phyloP scores from a whole-genome alignment of 2,888 invertebrate species.

The Melikaiella ostensackeni region DNA sequence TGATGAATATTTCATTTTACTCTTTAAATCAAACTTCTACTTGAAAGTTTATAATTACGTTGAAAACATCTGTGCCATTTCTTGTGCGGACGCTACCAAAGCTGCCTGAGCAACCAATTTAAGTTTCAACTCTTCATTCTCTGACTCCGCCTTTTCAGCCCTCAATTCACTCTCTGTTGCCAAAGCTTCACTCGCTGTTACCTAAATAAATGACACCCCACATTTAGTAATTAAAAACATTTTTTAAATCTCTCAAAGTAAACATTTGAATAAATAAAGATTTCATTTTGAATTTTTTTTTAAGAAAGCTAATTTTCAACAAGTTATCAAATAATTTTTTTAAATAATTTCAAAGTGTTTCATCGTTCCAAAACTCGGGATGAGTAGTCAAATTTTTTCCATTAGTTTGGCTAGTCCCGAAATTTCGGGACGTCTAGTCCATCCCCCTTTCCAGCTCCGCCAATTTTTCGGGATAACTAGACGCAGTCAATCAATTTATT shows the following conservation, averaged over 20 bases:
- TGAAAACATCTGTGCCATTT: slow-evolving; percentile 59
- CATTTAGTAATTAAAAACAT: not conserved
- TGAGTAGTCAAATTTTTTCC: no score
- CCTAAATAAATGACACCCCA: slow-evolving; percentile 49
- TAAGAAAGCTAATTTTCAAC: no score
- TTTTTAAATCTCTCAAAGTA: not conserved
- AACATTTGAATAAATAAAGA: not conserved
- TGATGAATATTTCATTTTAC: not conserved
- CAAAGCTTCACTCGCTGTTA: slow-evolving; percentile 61
- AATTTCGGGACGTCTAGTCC: no score
- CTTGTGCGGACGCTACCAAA: slow-evolving; percentile 60
- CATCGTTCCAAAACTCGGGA: no score
- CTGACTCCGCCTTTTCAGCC: slow-evolving; percentile 59
- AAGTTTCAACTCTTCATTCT: slow-evolving; percentile 60
- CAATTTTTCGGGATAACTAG: no score
- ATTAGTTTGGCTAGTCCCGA: no score
- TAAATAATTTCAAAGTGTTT: no score
- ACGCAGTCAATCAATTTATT: no score
- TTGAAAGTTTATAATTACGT: slow-evolving; percentile 55
- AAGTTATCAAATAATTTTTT: no score
- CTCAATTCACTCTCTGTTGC: slow-evolving; percentile 58
- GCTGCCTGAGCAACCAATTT: slow-evolving; percentile 63
- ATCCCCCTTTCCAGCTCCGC: no score
- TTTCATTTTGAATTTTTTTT: no score
- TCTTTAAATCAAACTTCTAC: not conserved